These are phyloP conservation scores for Gastrophryne carolinensis DNA, from an alignment of 2,797 vertebrate genomes.

Conservation along the genomic window DNA sequence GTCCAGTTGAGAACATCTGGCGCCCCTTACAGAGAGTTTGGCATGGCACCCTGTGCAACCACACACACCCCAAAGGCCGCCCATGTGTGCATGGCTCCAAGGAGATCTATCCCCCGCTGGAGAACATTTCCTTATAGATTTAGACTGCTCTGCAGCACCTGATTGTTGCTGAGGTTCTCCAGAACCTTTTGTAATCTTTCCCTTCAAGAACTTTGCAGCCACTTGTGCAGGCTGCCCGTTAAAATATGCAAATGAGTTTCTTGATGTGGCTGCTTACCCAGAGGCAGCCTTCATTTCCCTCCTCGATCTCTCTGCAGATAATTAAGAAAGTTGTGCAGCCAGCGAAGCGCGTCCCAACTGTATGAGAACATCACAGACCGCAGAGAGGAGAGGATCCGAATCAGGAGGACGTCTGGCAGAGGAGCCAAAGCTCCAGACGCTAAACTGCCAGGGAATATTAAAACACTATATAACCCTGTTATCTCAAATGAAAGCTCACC, in stretches of 20 bases:
- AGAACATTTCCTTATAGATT: neutral
- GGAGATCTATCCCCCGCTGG: too few species aligned
- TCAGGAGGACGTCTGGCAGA: neutral
- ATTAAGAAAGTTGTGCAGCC: slow-evolving; percentile 28
- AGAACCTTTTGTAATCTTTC: slow-evolving; percentile 12
- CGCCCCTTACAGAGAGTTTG: too few species aligned
- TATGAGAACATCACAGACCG: neutral
- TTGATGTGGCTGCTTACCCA: slow-evolving; percentile 20
- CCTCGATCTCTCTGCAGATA: slow-evolving; percentile 18
- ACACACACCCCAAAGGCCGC: too few species aligned
- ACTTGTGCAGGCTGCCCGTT: neutral
- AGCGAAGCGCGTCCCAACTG: neutral
- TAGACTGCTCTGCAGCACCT: neutral
- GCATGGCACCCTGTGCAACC: too few species aligned
- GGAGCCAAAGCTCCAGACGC: neutral
- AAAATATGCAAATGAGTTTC: slow-evolving; percentile 29
- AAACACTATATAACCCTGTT: too few species aligned
- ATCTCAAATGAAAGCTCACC: too few species aligned
- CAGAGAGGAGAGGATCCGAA: neutral
- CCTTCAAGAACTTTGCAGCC: neutral
- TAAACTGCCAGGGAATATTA: too few species aligned
- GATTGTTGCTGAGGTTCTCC: neutral
- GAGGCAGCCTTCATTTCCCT: slow-evolving; percentile 14
- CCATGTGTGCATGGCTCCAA: too few species aligned
- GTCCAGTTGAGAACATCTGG: too few species aligned